Evolutionary conservation across 2,113 vertebrate genomes (phyloP).

Genomic region (Neolamprologus kungweensis): DNA sequence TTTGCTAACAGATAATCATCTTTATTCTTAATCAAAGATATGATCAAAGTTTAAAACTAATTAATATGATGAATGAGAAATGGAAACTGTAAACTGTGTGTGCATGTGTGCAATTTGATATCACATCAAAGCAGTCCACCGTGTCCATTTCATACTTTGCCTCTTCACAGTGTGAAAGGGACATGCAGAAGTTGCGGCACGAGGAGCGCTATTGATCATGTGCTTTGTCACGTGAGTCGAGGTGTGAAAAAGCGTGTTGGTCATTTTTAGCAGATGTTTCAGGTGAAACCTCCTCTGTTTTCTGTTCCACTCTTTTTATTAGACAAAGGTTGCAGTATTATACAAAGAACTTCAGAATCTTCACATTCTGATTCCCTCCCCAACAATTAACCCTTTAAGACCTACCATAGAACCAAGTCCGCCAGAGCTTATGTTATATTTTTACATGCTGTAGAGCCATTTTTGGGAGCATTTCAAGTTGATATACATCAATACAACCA

Average conservation of each 20-base stretch:
- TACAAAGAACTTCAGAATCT: not conserved
- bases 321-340: not conserved
- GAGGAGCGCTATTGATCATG: not conserved
- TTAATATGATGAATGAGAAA: not conserved
- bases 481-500: no score
- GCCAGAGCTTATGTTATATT: no score
- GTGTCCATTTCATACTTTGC: not conserved
- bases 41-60: not conserved
- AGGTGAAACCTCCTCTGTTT: not conserved
- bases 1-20: not conserved
- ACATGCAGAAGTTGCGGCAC: not conserved
- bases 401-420: no score
- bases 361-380: not conserved
- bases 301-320: not conserved
- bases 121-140: not conserved
- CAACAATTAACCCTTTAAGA: not conserved
- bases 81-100: not conserved
- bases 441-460: fast-evolving
- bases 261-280: not conserved
- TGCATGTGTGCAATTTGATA: not conserved
- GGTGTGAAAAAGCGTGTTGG: not conserved
- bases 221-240: fast-evolving
- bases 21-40: not conserved
- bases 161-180: not conserved
- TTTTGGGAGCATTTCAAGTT: no score